Evolutionary conservation across 2,113 vertebrate genomes (phyloP), one percentile per base, ranked within the genome.

Genomic region (Pygoscelis antarcticus): DNA sequence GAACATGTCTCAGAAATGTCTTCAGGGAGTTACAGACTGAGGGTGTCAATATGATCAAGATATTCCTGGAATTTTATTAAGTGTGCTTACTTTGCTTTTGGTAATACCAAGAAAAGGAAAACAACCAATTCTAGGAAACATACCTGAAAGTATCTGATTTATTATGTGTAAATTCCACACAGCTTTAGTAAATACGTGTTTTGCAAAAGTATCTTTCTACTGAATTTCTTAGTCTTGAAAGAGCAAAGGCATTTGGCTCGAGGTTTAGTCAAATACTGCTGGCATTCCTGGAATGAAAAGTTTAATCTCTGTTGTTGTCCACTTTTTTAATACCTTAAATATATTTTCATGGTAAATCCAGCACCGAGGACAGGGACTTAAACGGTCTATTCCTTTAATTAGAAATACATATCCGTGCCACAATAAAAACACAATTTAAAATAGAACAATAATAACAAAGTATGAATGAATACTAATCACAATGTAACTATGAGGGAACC

Each of bases 171-270:
- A 96, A 95, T 96, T 95, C 91, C 82, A 78, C 8, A 29, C 5
- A 83, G 78, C 52, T 96, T 96, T 96, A 96, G 96, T 94, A 97
- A 97, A 95, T 34, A 71, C 2, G 2, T 78, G 77, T 54, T 90
- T 57, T 94, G 54, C 83, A 85, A 54, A 93, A 92, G 46, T 88
- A 87, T 72, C n/a, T 95, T 91, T 93, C 86, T 32, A 75, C 61
- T 89, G 36, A 90, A 83, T 93, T 93, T 95, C 80, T 97, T 88
- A 84, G 90, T 83, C 77, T 96, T 75, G 84, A 92, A 93, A 94
- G 58, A 69, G 16, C 38, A 90, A 83, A 89, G 79, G 52, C 70
- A 70, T 91, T 70, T 80, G 90, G 52, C 40, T 60, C 1, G 30
- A 64, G 38, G 68, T 87, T 95, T 78, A 60, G 11, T 58, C 16